A percentile compares a stretch with the other conserved stretches of the same genome.
phyloP scores from a whole-genome alignment of 1,140 invertebrate genomes.

The Penaeus japonicus region DNA sequence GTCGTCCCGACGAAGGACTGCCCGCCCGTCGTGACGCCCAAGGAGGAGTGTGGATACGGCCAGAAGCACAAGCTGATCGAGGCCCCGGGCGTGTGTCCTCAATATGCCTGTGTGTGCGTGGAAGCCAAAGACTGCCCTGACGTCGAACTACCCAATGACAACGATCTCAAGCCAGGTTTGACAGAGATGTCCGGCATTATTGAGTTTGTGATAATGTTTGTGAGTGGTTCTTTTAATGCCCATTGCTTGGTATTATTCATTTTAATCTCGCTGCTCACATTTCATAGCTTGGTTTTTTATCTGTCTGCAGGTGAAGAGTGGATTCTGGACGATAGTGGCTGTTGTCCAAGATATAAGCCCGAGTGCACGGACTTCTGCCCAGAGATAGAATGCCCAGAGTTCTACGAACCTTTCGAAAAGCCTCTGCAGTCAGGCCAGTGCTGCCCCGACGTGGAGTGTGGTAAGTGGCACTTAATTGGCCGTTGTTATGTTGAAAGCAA shows the following conservation, averaged over 20 bases:
- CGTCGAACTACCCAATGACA: conserved; percentile 48
- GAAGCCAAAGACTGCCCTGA: conserved; percentile 72
- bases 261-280: neutral
- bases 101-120: conserved; percentile 67
- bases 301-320: conserved; percentile 70
- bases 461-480: conserved; percentile 63
- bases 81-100: conserved; percentile 56
- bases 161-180: conserved; percentile 60
- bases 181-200: neutral
- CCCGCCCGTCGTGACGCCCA: conserved; percentile 69
- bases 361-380: conserved; percentile 72
- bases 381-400: conserved; percentile 69
- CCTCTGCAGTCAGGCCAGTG: conserved; percentile 68
- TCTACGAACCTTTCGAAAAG: conserved; percentile 66
- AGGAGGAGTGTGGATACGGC: conserved; percentile 73
- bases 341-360: conserved; percentile 72
- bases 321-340: conserved; percentile 71
- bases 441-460: conserved; percentile 74
- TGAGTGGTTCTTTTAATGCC: no score
- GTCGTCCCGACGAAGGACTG: conserved; percentile 69
- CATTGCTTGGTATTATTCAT: neutral
- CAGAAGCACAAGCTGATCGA: conserved; percentile 74
- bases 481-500: neutral
- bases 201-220: neutral
- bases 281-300: neutral